These are phyloP conservation scores for Euproctis similis DNA, from an alignment of 2,888 invertebrate genomes.

Conservation along the genomic window DNA sequence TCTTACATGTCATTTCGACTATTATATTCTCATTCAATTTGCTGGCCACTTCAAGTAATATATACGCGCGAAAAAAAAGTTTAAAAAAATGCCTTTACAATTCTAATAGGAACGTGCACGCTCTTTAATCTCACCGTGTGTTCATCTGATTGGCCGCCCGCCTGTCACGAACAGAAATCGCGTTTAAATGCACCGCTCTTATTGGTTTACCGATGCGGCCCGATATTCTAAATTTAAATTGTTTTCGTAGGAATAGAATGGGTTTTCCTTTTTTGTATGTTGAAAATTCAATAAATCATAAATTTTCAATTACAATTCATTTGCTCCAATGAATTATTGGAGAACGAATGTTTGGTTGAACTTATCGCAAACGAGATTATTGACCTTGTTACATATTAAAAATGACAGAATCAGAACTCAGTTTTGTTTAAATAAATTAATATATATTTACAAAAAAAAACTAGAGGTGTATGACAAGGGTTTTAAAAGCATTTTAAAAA, in stretches of 20 bases:
- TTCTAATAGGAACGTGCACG: constrained; percentile 50
- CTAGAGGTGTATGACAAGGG: too few species aligned
- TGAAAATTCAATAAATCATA: constrained; percentile 42
- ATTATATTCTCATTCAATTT: constrained; percentile 6
- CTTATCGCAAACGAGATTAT: too few species aligned
- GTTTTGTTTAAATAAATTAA: too few species aligned
- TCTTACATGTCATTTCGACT: neutral
- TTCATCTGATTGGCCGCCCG: constrained; percentile 64
- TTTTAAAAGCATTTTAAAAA: too few species aligned
- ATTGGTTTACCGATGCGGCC: constrained; percentile 36
- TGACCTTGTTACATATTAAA: too few species aligned
- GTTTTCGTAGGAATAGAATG: constrained; percentile 34
- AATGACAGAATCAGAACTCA: too few species aligned
- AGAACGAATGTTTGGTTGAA: too few species aligned
- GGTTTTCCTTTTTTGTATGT: constrained; percentile 35
- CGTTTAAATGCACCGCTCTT: constrained; percentile 58
- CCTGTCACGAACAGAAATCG: constrained; percentile 65
- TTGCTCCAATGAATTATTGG: neutral
- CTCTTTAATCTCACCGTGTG: constrained; percentile 53
- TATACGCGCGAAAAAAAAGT: constrained; percentile 19
- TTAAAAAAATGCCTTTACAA: constrained; percentile 46
- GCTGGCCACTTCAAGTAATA: constrained; percentile 20
- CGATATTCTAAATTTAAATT: constrained; percentile 44
- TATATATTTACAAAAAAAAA: too few species aligned
- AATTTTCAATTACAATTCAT: constrained; percentile 28